These are phyloP conservation scores for Acinonyx jubatus DNA, from an alignment of 2,113 vertebrate species.

Conservation along the genomic window DNA sequence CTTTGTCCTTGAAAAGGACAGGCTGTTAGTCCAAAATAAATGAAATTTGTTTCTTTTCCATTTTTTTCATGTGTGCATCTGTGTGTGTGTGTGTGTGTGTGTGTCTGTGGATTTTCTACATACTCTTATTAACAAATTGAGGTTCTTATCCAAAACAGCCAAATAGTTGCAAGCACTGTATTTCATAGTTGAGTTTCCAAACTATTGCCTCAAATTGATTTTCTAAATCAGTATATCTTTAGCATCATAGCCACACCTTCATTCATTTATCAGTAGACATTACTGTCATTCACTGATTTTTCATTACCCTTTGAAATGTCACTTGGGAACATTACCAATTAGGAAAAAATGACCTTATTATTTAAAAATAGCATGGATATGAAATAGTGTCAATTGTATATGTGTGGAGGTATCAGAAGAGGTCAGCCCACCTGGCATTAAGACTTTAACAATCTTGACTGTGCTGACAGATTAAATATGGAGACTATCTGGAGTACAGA, in stretches of 20 bases:
- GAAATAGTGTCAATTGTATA: background rate
- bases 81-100: background rate
- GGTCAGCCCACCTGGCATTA: background rate
- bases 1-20: background rate
- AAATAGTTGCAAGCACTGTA: background rate
- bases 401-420: background rate
- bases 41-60: background rate
- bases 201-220: background rate
- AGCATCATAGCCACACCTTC: background rate
- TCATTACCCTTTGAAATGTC: background rate
- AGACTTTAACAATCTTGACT: background rate
- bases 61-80: background rate
- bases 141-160: background rate
- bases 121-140: background rate
- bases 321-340: background rate
- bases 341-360: background rate
- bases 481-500: background rate
- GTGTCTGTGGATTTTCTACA: background rate
- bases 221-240: background rate
- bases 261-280: background rate
- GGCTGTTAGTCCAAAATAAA: background rate
- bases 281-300: background rate
- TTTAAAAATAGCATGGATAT: background rate
- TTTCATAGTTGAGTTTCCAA: background rate
- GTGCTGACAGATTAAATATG: background rate